Percentiles rank a stretch among this genome's conserved stretches.
phyloP scores from a whole-genome alignment of 2,113 vertebrate genomes.

The Dipodomys ordii region DNA sequence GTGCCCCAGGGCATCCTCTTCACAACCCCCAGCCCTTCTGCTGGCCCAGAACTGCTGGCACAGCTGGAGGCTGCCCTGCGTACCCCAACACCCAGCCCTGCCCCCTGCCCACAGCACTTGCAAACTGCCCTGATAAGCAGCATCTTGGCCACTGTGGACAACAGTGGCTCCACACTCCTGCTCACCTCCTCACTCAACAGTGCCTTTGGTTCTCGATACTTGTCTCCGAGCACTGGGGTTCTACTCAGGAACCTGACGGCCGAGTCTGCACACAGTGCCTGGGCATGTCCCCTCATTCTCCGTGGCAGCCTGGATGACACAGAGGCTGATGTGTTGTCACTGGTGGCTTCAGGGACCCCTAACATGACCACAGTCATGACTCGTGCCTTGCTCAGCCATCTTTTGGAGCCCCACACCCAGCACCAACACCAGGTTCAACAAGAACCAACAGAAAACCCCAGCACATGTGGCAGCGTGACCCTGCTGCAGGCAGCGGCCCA shows the following conservation, averaged over 20 bases:
- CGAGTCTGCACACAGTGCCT: constrained; percentile 41
- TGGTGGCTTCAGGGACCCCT: constrained; percentile 79
- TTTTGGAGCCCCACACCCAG: constrained; percentile 68
- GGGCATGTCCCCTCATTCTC: constrained; percentile 83
- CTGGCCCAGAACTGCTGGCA: constrained; percentile 79
- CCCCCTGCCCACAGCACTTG: not conserved
- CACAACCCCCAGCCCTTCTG: constrained; percentile 58
- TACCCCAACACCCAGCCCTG: not conserved
- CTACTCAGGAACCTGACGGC: constrained; percentile 82
- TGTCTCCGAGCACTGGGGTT: constrained; percentile 83
- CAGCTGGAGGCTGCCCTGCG: constrained; percentile 71
- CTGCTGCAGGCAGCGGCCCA: constrained; percentile 75
- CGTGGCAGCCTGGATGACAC: constrained; percentile 44
- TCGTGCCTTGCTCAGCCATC: constrained; percentile 72
- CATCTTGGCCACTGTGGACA: constrained; percentile 80
- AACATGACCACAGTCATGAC: constrained; percentile 65
- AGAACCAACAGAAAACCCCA: not conserved
- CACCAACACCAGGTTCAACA: constrained; percentile 14
- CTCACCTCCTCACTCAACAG: constrained; percentile 85
- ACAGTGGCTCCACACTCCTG: constrained; percentile 80
- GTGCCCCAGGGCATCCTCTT: constrained; percentile 67
- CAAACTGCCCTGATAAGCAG: constrained; percentile 61
- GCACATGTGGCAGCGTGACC: constrained; percentile 20
- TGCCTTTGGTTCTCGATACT: constrained; percentile 83
- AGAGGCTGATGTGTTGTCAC: constrained; percentile 65